Base-by-base conservation (phyloP, 2,797 vertebrate species). In the Ctenopoma kingsleyae region DNA sequence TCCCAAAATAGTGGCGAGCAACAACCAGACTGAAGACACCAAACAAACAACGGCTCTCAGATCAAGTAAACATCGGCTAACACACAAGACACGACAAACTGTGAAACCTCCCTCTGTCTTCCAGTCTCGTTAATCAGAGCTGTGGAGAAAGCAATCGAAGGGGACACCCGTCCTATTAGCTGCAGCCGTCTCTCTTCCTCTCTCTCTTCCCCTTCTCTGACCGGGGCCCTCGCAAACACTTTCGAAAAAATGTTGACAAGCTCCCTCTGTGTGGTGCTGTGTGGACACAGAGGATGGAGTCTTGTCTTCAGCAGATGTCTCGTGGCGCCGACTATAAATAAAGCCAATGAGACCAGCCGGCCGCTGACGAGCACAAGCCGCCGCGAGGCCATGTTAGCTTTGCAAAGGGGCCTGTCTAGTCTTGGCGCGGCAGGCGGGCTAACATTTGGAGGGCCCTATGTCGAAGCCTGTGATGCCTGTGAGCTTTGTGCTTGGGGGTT, bases 281-380 rank as follows among this genome's bases (percentile, higher is more conserved):
- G 85, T 82, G 87, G 85, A 90, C 86, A 77, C 85, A 82, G 80
- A 84, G 88, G 91, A 93, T 89, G 74, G 76, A 90, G 85, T 53
- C 86, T 80, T 63, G 81, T 87, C 91, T 88, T 83, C 89, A 94
- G 93, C 93, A 94, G 93, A 94, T 94, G 93, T 94, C 93, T 93
- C 35, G 74, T 94, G 92, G 91, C 91, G 84, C 69, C 74, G 79
- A 88, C 92, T 89, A 91, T 94, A 94, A 94, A 94, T 94, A 93
- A 94, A 93, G 88, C 83, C 84, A 86, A 90, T 63, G 79, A 89
- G 90, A 92, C 73, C 87, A 87, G 86, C 84, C 84, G 79, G 81
- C 80, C 67, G 56, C 82, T 75, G 88, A 88, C 80, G 80, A 77
- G 86, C 84, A 68, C 78, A 65, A 68, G 81, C 77, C 73, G 76